Evolutionary conservation across 2,888 invertebrate genomes (phyloP).

Genomic region (Acanthosepion lycidas): DNA sequence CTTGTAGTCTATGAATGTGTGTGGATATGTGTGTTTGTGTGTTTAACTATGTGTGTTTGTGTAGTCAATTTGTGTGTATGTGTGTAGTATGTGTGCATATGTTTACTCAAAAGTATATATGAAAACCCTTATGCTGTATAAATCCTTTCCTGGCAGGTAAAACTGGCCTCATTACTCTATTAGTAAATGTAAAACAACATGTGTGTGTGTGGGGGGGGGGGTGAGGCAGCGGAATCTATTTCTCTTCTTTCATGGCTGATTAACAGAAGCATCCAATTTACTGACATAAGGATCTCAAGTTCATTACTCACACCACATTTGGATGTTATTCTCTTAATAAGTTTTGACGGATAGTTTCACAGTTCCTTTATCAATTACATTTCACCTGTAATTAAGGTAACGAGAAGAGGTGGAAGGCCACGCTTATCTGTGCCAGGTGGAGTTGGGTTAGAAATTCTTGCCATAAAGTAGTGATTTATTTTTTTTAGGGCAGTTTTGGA

Average conservation of each 20-base stretch:
- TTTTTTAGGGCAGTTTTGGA: too few species aligned
- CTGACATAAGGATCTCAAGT: background rate
- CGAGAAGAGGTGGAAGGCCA: background rate
- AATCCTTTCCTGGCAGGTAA: too few species aligned
- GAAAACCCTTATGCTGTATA: too few species aligned
- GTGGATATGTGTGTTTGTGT: too few species aligned
- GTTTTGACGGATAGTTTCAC: background rate
- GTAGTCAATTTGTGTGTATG: too few species aligned
- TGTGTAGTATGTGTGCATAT: too few species aligned
- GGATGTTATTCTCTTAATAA: background rate
- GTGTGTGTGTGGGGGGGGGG: too few species aligned
- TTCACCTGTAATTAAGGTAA: conserved; percentile 33
- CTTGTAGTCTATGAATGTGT: too few species aligned
- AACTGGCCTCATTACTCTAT: too few species aligned
- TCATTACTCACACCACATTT: background rate
- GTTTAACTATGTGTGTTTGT: too few species aligned
- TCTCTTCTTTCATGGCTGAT: background rate
- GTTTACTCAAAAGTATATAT: too few species aligned
- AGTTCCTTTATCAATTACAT: conserved; percentile 12
- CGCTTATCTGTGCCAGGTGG: background rate
- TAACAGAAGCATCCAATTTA: background rate
- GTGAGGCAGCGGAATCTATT: background rate
- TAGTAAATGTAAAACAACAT: too few species aligned
- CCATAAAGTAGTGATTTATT: background rate
- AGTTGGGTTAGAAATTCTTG: background rate